These are phyloP conservation scores for Cephus cinctus DNA, from an alignment of 1,140 invertebrate genomes.

Conservation along the genomic window DNA sequence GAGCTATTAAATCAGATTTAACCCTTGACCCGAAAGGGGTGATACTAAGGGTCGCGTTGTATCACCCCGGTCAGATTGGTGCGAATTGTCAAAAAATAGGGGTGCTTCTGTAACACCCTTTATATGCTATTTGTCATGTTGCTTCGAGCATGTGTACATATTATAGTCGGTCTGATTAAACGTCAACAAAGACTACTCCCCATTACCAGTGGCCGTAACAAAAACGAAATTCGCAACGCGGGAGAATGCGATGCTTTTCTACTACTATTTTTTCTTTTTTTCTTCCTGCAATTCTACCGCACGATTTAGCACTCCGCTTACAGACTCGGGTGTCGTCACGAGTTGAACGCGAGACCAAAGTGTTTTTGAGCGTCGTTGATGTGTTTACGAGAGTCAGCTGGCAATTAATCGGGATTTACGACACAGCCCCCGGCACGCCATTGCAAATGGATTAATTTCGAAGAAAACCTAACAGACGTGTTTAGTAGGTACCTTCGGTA, in stretches of 20 bases:
- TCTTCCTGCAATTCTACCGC: too few species aligned
- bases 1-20: slow-evolving; percentile 35
- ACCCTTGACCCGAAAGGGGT: slow-evolving; percentile 8
- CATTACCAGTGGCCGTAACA: too few species aligned
- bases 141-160: too few species aligned
- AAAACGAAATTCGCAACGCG: too few species aligned
- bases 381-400: slow-evolving; percentile 40
- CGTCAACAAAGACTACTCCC: too few species aligned
- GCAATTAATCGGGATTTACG: slow-evolving; percentile 50
- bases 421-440: slow-evolving; percentile 26
- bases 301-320: slow-evolving; percentile 1
- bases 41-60: too few species aligned
- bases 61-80: too few species aligned
- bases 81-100: too few species aligned
- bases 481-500: slow-evolving; percentile 22
- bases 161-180: too few species aligned
- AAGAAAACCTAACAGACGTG: slow-evolving; percentile 19
- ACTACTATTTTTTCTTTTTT: neutral
- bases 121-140: too few species aligned
- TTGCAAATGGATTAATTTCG: slow-evolving; percentile 40
- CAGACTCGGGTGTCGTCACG: neutral
- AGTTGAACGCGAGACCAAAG: neutral
- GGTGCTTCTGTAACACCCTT: too few species aligned
- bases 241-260: slow-evolving; percentile 13
- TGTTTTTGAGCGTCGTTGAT: slow-evolving; percentile 28